Percentiles rank a stretch among this genome's conserved stretches.
These are phyloP conservation scores for Elephantulus edwardii DNA, from an alignment of 2,113 vertebrate species.

Conservation along the genomic window DNA sequence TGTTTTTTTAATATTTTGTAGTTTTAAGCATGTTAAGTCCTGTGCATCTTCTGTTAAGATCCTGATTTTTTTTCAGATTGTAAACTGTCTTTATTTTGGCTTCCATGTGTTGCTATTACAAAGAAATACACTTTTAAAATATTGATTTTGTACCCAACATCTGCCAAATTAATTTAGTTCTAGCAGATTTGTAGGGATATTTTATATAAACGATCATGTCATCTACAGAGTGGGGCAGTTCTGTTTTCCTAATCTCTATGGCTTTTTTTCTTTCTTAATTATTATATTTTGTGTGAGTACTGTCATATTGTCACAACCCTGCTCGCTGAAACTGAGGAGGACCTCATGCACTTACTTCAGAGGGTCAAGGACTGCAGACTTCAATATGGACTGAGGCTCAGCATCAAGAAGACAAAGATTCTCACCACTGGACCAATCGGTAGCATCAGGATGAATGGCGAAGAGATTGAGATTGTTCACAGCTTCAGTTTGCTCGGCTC, in stretches of 20 bases:
- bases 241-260: not conserved
- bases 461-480: too few relatives aligned
- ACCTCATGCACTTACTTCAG: too few relatives aligned
- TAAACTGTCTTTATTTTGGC: not conserved
- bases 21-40: not conserved
- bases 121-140: not conserved
- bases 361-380: too few relatives aligned
- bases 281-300: too few relatives aligned
- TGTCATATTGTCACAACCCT: too few relatives aligned
- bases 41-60: not conserved
- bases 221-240: not conserved
- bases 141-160: not conserved
- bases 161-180: not conserved
- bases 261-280: too few relatives aligned
- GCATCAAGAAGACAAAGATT: too few relatives aligned
- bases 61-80: not conserved
- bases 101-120: not conserved
- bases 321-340: too few relatives aligned
- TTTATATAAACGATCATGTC: not conserved
- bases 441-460: too few relatives aligned
- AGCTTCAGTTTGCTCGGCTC: too few relatives aligned
- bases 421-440: too few relatives aligned
- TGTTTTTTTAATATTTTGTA: not conserved
- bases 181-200: not conserved
- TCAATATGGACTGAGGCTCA: too few relatives aligned